A percentile compares a stretch with the other conserved stretches of the same genome.
Conservation (phyloP, 2,888 invertebrate species). For the Trichogramma evanescens region DNA sequence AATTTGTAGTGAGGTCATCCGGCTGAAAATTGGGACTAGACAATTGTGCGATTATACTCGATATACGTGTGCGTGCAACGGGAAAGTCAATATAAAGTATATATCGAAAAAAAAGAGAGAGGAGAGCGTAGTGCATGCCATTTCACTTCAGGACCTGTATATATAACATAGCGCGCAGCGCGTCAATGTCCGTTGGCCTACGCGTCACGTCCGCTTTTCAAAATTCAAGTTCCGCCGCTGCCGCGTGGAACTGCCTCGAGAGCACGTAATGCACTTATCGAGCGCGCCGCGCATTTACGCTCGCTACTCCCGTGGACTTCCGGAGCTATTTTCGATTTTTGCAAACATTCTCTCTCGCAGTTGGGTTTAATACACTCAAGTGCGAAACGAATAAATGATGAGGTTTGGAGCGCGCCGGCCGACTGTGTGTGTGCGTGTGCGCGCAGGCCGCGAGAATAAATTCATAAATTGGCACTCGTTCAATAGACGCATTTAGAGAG, state of each 20-base stretch:
- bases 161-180: neutral
- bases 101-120: neutral
- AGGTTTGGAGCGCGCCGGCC: neutral
- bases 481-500: neutral
- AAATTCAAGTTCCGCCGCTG: constrained; percentile 30
- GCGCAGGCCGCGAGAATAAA: too few relatives aligned
- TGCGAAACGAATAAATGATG: constrained; percentile 18
- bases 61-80: too few relatives aligned
- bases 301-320: constrained; percentile 9
- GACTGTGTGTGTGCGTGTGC: too few relatives aligned
- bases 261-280: constrained; percentile 33
- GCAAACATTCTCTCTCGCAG: neutral
- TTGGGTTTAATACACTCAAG: neutral
- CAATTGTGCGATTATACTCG: too few relatives aligned
- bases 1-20: too few relatives aligned
- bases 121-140: constrained; percentile 4
- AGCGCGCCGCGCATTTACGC: constrained; percentile 15
- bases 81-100: too few relatives aligned
- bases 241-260: constrained; percentile 23
- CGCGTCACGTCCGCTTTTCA: constrained; percentile 26
- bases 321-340: constrained; percentile 15
- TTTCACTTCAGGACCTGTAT: neutral
- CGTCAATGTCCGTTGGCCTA: constrained; percentile 3
- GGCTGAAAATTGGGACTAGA: too few relatives aligned
- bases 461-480: too few relatives aligned